These are phyloP conservation scores for Sebastes goodei DNA, from an alignment of 2,797 vertebrate genomes.

Conservation along the genomic window DNA sequence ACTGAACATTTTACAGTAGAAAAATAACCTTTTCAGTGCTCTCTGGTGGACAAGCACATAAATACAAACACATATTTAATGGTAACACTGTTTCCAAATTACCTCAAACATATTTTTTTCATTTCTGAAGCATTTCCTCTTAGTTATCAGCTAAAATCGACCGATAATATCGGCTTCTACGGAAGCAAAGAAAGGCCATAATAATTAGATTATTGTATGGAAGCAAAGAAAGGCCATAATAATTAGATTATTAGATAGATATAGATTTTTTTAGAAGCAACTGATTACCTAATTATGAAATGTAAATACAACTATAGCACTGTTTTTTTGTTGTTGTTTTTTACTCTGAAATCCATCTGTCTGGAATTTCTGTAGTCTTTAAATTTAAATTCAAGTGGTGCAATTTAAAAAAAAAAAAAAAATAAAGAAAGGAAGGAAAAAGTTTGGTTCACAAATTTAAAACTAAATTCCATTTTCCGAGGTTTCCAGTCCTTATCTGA, in stretches of 20 bases:
- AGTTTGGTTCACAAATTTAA: not conserved
- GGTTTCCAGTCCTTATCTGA: not conserved
- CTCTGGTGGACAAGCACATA: not conserved
- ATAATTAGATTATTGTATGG: not conserved
- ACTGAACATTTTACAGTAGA: not conserved
- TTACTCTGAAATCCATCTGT: not conserved
- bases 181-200: not conserved
- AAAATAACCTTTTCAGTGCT: not conserved
- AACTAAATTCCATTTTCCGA: not conserved
- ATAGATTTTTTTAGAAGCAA: not conserved
- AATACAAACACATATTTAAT: not conserved
- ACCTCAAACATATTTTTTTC: not conserved
- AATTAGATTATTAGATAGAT: not conserved
- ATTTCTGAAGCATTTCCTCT: not conserved
- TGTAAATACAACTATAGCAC: not conserved
- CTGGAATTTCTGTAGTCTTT: not conserved
- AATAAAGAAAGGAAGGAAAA: too few species aligned
- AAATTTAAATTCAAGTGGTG: not conserved
- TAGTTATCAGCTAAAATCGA: not conserved
- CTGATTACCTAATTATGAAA: not conserved
- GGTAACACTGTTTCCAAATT: not conserved
- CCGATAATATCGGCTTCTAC: too few species aligned
- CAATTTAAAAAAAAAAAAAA: not conserved
- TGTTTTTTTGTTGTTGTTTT: not conserved
- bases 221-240: too few species aligned